phyloP scores from a whole-genome alignment of 2,797 vertebrate species.

The Halcyon smyrnensis region DNA sequence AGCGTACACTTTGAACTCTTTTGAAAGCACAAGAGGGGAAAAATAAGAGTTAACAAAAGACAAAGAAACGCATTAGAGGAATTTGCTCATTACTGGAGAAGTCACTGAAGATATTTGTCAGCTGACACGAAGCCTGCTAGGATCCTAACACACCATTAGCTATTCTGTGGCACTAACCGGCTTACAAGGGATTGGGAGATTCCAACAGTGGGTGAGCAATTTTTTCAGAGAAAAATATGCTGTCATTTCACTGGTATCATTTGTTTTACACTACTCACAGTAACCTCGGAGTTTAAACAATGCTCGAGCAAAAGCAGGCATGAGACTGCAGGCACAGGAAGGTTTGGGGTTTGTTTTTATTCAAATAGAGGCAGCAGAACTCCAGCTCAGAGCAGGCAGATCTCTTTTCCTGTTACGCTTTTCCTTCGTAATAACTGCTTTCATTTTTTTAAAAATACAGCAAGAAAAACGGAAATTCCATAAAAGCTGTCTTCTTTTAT shows the following conservation, averaged over 20 bases:
- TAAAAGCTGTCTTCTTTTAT: slow-evolving; percentile 9
- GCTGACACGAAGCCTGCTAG: not conserved
- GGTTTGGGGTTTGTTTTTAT: slow-evolving; percentile 41
- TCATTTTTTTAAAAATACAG: not conserved
- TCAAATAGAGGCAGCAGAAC: slow-evolving; percentile 6
- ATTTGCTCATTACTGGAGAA: not conserved
- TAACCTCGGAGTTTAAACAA: not conserved
- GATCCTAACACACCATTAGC: not conserved
- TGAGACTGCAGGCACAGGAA: slow-evolving; percentile 27
- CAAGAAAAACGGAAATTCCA: slow-evolving; percentile 48
- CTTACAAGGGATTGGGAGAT: not conserved
- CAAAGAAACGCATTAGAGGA: not conserved
- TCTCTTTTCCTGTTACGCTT: slow-evolving; percentile 60
- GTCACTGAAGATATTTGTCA: not conserved
- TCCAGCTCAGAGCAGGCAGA: not conserved
- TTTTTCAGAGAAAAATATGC: not conserved
- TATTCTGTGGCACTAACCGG: not conserved
- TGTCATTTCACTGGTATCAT: not conserved
- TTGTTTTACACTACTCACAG: not conserved
- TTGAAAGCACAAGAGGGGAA: not conserved
- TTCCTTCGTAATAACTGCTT: slow-evolving; percentile 33
- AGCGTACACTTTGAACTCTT: not conserved
- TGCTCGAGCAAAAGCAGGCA: slow-evolving; percentile 6
- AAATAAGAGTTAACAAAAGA: not conserved
- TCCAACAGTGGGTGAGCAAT: not conserved